Evolutionary conservation across 2,888 invertebrate genomes (phyloP).

Genomic region (Fragum sueziense): DNA sequence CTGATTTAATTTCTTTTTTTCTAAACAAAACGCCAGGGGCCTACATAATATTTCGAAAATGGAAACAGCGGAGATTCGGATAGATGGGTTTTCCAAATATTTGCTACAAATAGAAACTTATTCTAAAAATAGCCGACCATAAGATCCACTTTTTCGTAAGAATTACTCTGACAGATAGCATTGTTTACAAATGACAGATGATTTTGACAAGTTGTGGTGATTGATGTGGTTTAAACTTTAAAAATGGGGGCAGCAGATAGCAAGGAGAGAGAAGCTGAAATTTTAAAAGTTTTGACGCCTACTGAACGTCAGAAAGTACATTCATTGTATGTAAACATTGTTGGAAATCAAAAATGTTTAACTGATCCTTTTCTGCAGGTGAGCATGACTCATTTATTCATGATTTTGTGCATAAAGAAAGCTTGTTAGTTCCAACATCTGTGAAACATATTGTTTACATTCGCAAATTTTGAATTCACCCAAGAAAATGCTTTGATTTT

Average conservation of each 20-base stretch:
- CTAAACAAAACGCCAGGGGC: too few species aligned
- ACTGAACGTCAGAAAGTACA: slow-evolving; percentile 41
- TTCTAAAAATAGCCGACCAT: neutral
- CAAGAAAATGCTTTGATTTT: too few species aligned
- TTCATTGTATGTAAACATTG: slow-evolving; percentile 28
- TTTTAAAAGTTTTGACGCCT: slow-evolving; percentile 40
- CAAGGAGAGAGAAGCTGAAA: slow-evolving; percentile 39
- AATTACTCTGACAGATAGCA: neutral
- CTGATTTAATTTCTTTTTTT: too few species aligned
- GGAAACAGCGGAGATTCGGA: neutral
- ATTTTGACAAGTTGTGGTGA: slow-evolving; percentile 4
- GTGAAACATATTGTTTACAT: too few species aligned
- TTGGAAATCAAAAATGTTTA: slow-evolving; percentile 41
- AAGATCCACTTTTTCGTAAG: neutral
- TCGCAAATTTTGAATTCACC: too few species aligned
- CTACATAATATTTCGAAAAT: too few species aligned
- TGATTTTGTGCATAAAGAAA: too few species aligned
- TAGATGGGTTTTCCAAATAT: slow-evolving; percentile 2
- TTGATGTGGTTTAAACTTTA: neutral
- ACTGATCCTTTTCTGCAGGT: slow-evolving; percentile 59
- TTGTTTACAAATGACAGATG: slow-evolving; percentile 6
- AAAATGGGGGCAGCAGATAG: slow-evolving; percentile 53
- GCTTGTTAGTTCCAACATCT: too few species aligned
- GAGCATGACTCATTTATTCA: too few species aligned
- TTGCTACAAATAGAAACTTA: neutral